Evolutionary conservation across 2,113 vertebrate species (phyloP).

Genomic region (Hepsetus odoe): DNA sequence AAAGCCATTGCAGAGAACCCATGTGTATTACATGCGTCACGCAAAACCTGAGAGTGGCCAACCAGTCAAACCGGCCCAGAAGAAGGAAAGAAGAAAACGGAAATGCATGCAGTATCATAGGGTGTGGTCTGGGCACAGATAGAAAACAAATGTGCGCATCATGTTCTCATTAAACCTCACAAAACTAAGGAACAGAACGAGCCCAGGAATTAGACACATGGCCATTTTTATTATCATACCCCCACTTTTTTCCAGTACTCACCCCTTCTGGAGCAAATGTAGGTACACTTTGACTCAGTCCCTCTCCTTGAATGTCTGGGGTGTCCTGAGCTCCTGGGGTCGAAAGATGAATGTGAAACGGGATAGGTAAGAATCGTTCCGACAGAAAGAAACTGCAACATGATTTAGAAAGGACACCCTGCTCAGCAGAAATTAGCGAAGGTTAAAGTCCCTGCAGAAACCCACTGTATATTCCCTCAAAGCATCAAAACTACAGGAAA

Average conservation of each 20-base stretch:
- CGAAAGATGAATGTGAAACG: too few relatives aligned
- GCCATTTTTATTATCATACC: background rate
- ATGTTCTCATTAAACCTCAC: background rate
- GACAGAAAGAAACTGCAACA: too few relatives aligned
- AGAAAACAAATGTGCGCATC: background rate
- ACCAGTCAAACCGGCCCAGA: conserved; percentile 39
- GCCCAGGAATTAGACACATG: background rate
- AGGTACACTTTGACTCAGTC: conserved; percentile 64
- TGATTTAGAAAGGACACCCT: too few relatives aligned
- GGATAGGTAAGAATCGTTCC: too few relatives aligned
- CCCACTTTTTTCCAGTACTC: background rate
- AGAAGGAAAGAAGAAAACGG: background rate
- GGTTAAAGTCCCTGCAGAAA: background rate
- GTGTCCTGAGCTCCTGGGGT: conserved; percentile 47
- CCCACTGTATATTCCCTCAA: too few relatives aligned
- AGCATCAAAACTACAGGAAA: too few relatives aligned
- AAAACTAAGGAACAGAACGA: background rate
- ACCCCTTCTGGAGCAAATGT: conserved; percentile 79
- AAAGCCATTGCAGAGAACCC: background rate
- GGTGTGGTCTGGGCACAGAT: conserved; percentile 21
- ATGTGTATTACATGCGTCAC: background rate
- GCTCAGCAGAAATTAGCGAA: background rate
- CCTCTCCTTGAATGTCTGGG: conserved; percentile 49
- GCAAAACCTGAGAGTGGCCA: background rate
- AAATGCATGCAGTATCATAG: conserved; percentile 22